Conservation (phyloP, 2,113 vertebrate genomes). For the Pollimyrus isidori region DNA sequence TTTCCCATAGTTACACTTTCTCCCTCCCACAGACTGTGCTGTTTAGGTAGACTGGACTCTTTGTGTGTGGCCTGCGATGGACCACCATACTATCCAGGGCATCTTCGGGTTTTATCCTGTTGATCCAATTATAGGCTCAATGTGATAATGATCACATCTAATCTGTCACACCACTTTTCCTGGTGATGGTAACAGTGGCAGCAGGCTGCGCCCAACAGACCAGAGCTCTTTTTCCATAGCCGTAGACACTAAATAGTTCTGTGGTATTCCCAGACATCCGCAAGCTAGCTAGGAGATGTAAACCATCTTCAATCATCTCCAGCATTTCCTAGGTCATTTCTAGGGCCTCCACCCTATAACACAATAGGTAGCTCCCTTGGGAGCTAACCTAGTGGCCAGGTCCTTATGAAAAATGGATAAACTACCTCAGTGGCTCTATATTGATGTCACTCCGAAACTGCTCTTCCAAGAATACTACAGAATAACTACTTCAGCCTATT, state of each 20-base stretch:
- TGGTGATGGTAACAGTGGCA: not conserved
- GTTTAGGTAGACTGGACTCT: not conserved
- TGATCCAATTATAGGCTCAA: not conserved
- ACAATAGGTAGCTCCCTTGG: not conserved
- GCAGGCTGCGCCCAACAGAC: not conserved
- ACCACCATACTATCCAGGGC: not conserved
- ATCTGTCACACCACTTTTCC: not conserved
- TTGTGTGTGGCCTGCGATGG: not conserved
- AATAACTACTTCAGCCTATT: not conserved
- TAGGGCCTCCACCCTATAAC: not conserved
- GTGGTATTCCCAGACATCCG: not conserved
- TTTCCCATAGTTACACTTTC: not conserved
- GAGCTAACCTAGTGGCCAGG: not conserved
- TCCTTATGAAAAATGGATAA: not conserved
- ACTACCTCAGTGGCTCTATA: not conserved
- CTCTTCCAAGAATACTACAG: not conserved
- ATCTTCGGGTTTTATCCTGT: not conserved
- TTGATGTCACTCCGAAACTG: not conserved
- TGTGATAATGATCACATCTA: not conserved
- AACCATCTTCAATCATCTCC: not conserved
- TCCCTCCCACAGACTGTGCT: not conserved
- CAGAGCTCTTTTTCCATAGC: not conserved
- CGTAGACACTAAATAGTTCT: not conserved
- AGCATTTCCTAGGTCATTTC: not conserved
- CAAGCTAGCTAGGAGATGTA: not conserved